Evolutionary conservation across 1,140 invertebrate genomes (phyloP).

Genomic region (Aphelinus atriplicis): DNA sequence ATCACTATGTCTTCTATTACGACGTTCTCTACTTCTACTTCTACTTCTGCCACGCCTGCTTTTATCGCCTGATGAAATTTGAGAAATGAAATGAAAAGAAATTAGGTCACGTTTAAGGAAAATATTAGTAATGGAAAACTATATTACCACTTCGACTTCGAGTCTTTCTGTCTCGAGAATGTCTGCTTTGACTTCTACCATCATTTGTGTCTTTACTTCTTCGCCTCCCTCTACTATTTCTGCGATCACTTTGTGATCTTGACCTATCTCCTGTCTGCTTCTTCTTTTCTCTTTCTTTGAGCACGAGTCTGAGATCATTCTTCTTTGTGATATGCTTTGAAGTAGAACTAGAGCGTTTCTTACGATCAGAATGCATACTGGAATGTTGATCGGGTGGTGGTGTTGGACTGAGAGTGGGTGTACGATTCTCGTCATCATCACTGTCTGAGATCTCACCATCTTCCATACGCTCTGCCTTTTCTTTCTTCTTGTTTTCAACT

Average conservation of each 20-base stretch:
- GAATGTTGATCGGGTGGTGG: conserved; percentile 43
- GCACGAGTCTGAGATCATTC: conserved; percentile 62
- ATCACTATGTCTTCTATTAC: conserved; percentile 42
- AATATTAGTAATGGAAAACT: conserved; percentile 1
- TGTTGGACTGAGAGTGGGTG: conserved; percentile 58
- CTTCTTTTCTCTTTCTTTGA: conserved; percentile 65
- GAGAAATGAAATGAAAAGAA: background rate
- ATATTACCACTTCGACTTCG: conserved; percentile 54
- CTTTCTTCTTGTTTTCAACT: conserved; percentile 72
- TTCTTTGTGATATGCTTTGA: conserved; percentile 52
- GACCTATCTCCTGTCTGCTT: conserved; percentile 54
- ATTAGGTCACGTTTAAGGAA: background rate
- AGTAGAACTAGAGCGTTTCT: conserved; percentile 35
- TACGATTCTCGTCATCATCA: conserved; percentile 67
- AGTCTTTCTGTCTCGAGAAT: conserved; percentile 51
- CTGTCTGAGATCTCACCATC: conserved; percentile 73
- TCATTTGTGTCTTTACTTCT: conserved; percentile 46
- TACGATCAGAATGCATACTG: conserved; percentile 44
- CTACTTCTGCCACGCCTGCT: conserved; percentile 49
- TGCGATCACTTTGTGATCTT: conserved; percentile 59
- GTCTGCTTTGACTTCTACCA: conserved; percentile 49
- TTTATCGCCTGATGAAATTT: conserved; percentile 44
- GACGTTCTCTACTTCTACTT: conserved; percentile 52
- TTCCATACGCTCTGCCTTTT: conserved; percentile 71
- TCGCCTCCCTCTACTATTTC: conserved; percentile 57